Base-by-base conservation (phyloP, 2,113 vertebrate species). In the Athene noctua region DNA sequence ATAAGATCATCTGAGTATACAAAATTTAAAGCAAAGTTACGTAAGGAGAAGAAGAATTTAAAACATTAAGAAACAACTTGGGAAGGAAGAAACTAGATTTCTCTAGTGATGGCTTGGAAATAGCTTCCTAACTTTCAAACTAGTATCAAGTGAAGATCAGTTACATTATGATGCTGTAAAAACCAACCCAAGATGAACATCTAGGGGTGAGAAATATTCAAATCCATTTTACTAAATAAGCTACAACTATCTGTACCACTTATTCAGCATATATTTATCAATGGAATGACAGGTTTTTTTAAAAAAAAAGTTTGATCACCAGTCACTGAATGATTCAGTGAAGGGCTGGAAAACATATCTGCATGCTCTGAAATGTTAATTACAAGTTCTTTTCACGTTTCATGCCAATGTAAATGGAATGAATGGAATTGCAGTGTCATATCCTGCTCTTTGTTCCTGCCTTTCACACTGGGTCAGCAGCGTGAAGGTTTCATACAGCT, bases 401-500 rank as follows among this genome's bases (percentile, higher is more conserved):
- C 70, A 58, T n/a, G 77, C 58, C 52, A 42, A 49, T 47, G 89
- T 65, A 92, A 94, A 94, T 2, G 5, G 82, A 80, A 96, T 86
- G 63, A 80, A 92, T 83, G 72, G 88, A 95, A 94, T 59, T 94
- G 95, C 95, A 89, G 65, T 86, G 94, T 93, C 88, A 95, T 67
- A 96, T 95, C 95, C 92, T 94, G 88, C 88, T 88, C 80, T 88
- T 94, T 97, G 94, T 97, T 90, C 90, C 88, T 19, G 5, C 57
- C 66, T 92, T 94, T 95, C 84, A 79, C 89, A 49, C 65, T 20
- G 8, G 86, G 40, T 79, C 87, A 90, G 93, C 74, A 86, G 62
- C 17, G 62, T 27, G 90, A 83, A 90, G 67, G 81, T 82, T 95
- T 89, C 93, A 87, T 80, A 96, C 84, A 94, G 75, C 91, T 97